phyloP scores from a whole-genome alignment of 1,140 invertebrate genomes.

The Oncopodura yosiiana region DNA sequence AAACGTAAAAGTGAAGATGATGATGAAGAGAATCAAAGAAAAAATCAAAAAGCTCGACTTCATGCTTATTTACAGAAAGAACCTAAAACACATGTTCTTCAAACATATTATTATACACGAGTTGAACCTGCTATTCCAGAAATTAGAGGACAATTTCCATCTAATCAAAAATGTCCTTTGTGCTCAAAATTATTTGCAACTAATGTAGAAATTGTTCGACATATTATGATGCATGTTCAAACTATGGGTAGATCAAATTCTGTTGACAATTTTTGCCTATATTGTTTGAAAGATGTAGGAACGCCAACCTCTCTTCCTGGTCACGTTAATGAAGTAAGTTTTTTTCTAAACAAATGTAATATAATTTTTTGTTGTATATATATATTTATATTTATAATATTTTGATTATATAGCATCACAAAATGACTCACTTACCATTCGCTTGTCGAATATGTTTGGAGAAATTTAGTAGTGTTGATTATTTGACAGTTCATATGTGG shows the following conservation, averaged over 20 bases:
- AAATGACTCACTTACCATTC: not conserved
- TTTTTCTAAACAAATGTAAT: slow-evolving; percentile 4
- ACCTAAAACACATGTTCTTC: slow-evolving; percentile 7
- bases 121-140: not conserved
- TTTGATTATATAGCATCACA: slow-evolving; percentile 21
- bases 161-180: slow-evolving; percentile 44
- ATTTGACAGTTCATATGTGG: slow-evolving; percentile 61
- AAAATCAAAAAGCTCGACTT: not conserved
- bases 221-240: slow-evolving; percentile 53
- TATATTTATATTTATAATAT: slow-evolving; percentile 3
- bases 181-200: slow-evolving; percentile 48
- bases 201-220: slow-evolving; percentile 56
- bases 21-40: too few relatives aligned
- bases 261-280: slow-evolving; percentile 27
- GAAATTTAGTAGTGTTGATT: slow-evolving; percentile 28
- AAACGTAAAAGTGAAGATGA: too few relatives aligned
- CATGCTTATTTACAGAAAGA: not conserved
- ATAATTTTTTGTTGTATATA: slow-evolving; percentile 4
- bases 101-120: slow-evolving; percentile 18
- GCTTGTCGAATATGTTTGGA: slow-evolving; percentile 39
- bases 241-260: not conserved
- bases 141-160: not conserved
- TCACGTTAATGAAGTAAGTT: slow-evolving; percentile 35
- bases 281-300: slow-evolving; percentile 37
- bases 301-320: slow-evolving; percentile 21